Percentiles rank a stretch among this genome's conserved stretches.
Conservation (phyloP, 2,797 vertebrate species). For the Bradypodion ventrale region DNA sequence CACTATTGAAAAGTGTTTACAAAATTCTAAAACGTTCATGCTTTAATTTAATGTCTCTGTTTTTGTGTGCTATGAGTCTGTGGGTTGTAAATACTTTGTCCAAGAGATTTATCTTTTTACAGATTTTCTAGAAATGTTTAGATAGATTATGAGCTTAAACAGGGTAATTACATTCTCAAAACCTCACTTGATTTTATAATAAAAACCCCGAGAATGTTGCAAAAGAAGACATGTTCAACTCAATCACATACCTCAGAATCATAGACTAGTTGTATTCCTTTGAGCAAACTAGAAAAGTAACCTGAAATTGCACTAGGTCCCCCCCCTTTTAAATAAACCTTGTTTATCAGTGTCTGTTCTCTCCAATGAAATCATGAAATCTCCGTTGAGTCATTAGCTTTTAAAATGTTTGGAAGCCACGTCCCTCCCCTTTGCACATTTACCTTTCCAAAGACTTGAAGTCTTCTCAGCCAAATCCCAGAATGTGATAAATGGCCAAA, state of each 20-base stretch:
- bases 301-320: conserved; percentile 74
- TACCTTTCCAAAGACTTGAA: conserved; percentile 62
- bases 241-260: conserved; percentile 70
- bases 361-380: conserved; percentile 12
- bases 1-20: conserved; percentile 82
- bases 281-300: conserved; percentile 53
- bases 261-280: conserved; percentile 55
- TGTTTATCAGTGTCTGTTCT: conserved; percentile 58
- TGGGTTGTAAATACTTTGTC: conserved; percentile 80
- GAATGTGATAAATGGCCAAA: conserved; percentile 80
- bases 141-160: conserved; percentile 71
- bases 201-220: conserved; percentile 47
- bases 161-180: conserved; percentile 71
- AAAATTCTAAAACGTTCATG: conserved; percentile 68
- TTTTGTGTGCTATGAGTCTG: conserved; percentile 69
- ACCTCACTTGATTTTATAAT: conserved; percentile 72
- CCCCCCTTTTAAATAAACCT: conserved; percentile 56
- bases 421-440: conserved; percentile 58
- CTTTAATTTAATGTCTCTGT: conserved; percentile 81
- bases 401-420: conserved; percentile 26
- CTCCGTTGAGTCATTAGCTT: conserved; percentile 40
- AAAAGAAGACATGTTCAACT: conserved; percentile 53
- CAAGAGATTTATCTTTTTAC: conserved; percentile 84
- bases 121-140: conserved; percentile 79
- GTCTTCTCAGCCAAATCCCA: conserved; percentile 70